Evolutionary conservation across 2,888 invertebrate species (phyloP), one percentile per base, ranked within the genome.

Genomic region (Lypha dubia): DNA sequence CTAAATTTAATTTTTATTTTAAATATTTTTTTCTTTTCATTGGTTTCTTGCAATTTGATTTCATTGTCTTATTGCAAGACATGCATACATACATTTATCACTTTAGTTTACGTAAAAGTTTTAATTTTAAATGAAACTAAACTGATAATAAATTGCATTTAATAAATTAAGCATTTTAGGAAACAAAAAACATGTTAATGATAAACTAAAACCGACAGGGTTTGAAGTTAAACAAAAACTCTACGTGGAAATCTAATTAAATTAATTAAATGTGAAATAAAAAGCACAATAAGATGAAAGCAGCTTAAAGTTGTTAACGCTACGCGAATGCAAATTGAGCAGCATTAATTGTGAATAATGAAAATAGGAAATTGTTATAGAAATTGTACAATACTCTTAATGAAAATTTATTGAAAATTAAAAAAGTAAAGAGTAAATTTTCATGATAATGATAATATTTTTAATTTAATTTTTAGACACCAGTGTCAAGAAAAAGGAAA

Each of bases 161-260:
- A 41, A 56, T 56, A 70, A 70, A 70, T 70, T 70, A 70, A 70
- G 41, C 56, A 17, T 70, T n/a, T n/a, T n/a, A n/a, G 68, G 53
- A 13, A 35, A 38, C 49, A 65, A 56, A 35, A 70, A 70, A 24
- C 41, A 28, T 41, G 28, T 70, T 70, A 49, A 49, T 49, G 49
- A 49, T 56, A 24, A 24, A 44, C 13, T 8, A 20, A 41, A 70
- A 28, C n/a, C 15, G 44, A n/a, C n/a, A 56, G 41, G 28, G 70
- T 11, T 41, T 70, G 53, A 9, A n/a, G 13, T 44, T 24, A 41
- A 70, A 24, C 22, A 41, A 24, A 8, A 28, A 13, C 13, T 4
- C 6, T 3, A 0, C n/a, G n/a, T n/a, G n/a, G n/a, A 44, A 41
- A 41, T 44, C 6, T 1, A 62, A 62, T 49, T 49, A 49, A 49